Evolutionary conservation across 2,888 invertebrate species (phyloP).

Genomic region (Nomada ruficornis): DNA sequence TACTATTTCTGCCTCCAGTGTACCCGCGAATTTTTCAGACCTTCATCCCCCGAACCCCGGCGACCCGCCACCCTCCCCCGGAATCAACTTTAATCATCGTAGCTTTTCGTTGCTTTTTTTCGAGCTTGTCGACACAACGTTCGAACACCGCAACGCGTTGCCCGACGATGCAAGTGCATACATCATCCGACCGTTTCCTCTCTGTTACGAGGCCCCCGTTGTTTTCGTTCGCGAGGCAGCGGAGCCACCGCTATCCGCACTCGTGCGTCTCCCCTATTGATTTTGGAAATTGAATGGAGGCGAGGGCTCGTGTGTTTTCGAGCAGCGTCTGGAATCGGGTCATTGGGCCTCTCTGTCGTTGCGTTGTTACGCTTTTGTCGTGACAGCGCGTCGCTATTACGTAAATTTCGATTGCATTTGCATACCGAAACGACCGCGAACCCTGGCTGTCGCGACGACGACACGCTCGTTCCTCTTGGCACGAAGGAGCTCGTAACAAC

Average conservation of each 20-base stretch:
- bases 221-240: conserved; percentile 3
- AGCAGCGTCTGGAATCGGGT: conserved; percentile 39
- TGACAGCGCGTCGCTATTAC: conserved; percentile 26
- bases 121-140: conserved; percentile 3
- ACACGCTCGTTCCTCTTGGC: conserved; percentile 36
- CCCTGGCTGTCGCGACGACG: conserved; percentile 12
- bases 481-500: conserved; percentile 20
- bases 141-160: conserved; percentile 2
- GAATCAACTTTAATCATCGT: conserved; percentile 14
- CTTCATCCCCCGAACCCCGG: conserved; percentile 1
- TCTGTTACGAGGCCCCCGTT: not conserved
- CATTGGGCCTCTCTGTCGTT: conserved; percentile 37
- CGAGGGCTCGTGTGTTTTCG: conserved; percentile 16
- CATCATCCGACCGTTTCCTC: conserved; percentile 9
- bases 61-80: not conserved
- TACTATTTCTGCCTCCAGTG: not conserved
- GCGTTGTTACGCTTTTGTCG: conserved; percentile 21
- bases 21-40: not conserved
- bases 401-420: conserved; percentile 51
- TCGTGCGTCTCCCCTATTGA: conserved; percentile 11
- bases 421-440: conserved; percentile 48
- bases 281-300: conserved; percentile 31
- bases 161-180: not conserved
- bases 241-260: not conserved
- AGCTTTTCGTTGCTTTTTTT: not conserved